Evolutionary conservation across 2,113 vertebrate genomes (phyloP).

Genomic region (Odobenus rosmarus): DNA sequence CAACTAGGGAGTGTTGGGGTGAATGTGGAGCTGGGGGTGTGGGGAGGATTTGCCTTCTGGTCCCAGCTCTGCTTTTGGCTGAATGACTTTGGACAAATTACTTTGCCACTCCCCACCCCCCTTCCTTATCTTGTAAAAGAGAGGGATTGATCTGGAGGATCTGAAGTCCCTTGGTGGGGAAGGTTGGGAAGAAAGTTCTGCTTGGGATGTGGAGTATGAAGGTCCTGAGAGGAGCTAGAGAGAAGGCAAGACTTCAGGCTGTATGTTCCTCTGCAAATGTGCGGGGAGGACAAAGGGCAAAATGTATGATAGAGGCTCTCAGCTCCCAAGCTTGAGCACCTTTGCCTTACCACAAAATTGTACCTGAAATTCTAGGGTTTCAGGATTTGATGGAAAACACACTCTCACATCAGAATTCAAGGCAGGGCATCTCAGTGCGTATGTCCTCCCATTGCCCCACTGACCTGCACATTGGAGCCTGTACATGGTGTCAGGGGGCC

Average conservation of each 20-base stretch:
- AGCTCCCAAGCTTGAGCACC: background rate
- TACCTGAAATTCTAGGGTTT: background rate
- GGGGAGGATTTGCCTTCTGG: background rate
- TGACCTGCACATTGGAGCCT: conserved; percentile 76
- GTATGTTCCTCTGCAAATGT: background rate
- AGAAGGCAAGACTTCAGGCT: background rate
- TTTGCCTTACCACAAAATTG: background rate
- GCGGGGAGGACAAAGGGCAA: background rate
- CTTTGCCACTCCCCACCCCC: background rate
- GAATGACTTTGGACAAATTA: background rate
- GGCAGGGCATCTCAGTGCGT: background rate
- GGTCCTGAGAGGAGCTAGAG: background rate
- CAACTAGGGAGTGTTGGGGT: background rate
- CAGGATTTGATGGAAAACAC: background rate
- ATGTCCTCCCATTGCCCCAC: background rate
- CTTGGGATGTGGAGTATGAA: background rate
- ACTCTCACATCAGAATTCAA: background rate
- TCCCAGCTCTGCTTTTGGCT: background rate
- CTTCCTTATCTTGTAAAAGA: background rate
- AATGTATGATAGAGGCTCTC: background rate
- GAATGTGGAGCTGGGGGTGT: background rate
- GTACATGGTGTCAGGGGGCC: conserved; percentile 57
- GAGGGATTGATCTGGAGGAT: background rate
- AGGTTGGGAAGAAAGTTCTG: background rate
- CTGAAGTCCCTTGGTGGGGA: background rate